These are phyloP conservation scores for Scaptomyza flava DNA, from an alignment of 2,888 invertebrate genomes.

Conservation along the genomic window DNA sequence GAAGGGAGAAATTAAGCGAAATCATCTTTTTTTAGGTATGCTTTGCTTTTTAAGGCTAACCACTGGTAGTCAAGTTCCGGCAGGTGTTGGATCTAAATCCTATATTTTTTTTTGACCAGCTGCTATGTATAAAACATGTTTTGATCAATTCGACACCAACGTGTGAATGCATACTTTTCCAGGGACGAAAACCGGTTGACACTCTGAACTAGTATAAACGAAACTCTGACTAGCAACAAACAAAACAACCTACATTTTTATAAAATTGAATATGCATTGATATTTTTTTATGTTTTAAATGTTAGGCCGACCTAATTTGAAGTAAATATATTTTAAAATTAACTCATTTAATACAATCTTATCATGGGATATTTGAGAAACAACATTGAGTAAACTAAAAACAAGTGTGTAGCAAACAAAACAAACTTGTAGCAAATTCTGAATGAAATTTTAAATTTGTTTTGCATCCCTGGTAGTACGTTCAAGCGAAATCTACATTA, in stretches of 20 bases:
- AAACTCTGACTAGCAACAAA: slow-evolving; percentile 10
- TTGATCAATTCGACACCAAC: slow-evolving; percentile 20
- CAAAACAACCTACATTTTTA: slow-evolving; percentile 2
- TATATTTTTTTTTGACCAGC: slow-evolving; percentile 35
- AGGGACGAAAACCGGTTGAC: slow-evolving; percentile 46
- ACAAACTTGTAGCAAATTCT: background rate
- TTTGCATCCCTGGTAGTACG: slow-evolving; percentile 13
- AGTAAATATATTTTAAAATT: background rate
- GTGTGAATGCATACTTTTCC: slow-evolving; percentile 21
- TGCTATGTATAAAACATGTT: slow-evolving; percentile 51
- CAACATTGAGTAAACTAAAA: background rate
- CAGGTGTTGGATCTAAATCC: slow-evolving; percentile 52
- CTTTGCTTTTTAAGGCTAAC: background rate
- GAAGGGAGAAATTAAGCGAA: slow-evolving; percentile 23
- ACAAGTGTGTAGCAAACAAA: background rate
- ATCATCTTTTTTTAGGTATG: background rate
- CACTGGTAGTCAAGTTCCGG: slow-evolving; percentile 45
- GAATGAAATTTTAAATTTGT: background rate
- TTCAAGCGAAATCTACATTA: slow-evolving; percentile 8
- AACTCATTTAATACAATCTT: background rate
- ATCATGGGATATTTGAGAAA: background rate
- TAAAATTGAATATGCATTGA: background rate
- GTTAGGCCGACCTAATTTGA: slow-evolving; percentile 11
- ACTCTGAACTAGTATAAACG: slow-evolving; percentile 7
- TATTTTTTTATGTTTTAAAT: background rate